phyloP scores from a whole-genome alignment of 2,888 invertebrate genomes.

The Synergus japonicus region DNA sequence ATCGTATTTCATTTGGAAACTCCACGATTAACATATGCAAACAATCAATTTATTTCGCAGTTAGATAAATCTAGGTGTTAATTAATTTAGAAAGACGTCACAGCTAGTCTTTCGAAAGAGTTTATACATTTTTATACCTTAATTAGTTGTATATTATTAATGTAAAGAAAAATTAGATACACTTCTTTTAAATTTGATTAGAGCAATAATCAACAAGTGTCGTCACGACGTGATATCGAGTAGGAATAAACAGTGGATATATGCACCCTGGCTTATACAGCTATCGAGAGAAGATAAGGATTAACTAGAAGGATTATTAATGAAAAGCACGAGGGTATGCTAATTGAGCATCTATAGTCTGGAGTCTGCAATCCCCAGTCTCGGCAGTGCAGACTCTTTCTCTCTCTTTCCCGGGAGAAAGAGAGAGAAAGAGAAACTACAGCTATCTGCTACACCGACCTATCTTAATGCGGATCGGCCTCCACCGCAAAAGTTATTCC shows the following conservation, averaged over 20 bases:
- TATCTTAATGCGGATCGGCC: constrained; percentile 71
- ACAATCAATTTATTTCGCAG: constrained; percentile 5
- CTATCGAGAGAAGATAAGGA: constrained; percentile 56
- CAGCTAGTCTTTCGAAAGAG: not conserved
- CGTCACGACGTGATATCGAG: constrained; percentile 46
- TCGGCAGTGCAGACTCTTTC: constrained; percentile 19
- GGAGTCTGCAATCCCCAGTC: constrained; percentile 49
- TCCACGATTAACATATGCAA: not conserved
- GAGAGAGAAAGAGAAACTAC: constrained; percentile 46
- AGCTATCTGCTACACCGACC: constrained; percentile 51
- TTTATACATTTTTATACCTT: not conserved
- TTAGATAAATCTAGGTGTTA: constrained; percentile 5
- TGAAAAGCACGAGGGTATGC: constrained; percentile 60
- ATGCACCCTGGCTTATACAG: constrained; percentile 43
- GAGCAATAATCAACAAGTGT: constrained; percentile 57
- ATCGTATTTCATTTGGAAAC: not conserved
- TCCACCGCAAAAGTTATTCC: constrained; percentile 66
- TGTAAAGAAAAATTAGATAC: not conserved
- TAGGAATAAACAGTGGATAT: constrained; percentile 14
- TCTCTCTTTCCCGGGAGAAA: constrained; percentile 44
- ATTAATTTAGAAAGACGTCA: not conserved
- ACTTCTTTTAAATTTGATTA: constrained; percentile 1
- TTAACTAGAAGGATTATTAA: constrained; percentile 57
- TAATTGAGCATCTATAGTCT: constrained; percentile 55
- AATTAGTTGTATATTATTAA: too few relatives aligned